These are phyloP conservation scores for Meiosimyza decipiens DNA, from an alignment of 2,888 invertebrate genomes.

Conservation along the genomic window DNA sequence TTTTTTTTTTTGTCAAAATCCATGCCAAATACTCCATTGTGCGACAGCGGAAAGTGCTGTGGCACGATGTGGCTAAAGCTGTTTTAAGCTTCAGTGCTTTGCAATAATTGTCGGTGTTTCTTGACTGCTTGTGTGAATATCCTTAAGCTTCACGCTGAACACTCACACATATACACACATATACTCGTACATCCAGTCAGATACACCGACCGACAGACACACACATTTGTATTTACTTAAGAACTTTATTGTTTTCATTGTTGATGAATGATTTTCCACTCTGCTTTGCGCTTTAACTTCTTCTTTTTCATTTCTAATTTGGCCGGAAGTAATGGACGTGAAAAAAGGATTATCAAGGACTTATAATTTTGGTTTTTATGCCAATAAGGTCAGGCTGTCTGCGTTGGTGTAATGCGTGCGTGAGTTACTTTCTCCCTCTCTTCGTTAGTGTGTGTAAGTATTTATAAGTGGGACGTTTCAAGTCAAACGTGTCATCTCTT, in stretches of 20 bases:
- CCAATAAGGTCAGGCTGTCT: not conserved
- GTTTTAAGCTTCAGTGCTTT: slow-evolving; percentile 34
- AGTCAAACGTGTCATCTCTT: too few species aligned
- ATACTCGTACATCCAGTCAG: not conserved
- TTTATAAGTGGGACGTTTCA: not conserved
- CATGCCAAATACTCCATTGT: too few species aligned
- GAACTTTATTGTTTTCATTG: slow-evolving; percentile 36
- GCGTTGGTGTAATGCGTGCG: not conserved
- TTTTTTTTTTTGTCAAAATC: not conserved
- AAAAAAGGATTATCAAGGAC: slow-evolving; percentile 34
- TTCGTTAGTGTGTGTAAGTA: not conserved
- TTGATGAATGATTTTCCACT: slow-evolving; percentile 34
- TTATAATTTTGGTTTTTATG: not conserved
- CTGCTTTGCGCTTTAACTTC: not conserved
- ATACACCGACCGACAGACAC: slow-evolving; percentile 6
- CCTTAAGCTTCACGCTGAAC: not conserved
- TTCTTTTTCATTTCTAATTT: slow-evolving; percentile 21
- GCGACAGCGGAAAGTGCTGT: too few species aligned
- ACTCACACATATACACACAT: slow-evolving; percentile 8
- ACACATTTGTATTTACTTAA: slow-evolving; percentile 20
- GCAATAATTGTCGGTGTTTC: slow-evolving; percentile 31
- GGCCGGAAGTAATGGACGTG: slow-evolving; percentile 34
- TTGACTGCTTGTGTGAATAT: slow-evolving; percentile 7
- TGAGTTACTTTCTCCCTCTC: not conserved
- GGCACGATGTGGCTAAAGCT: slow-evolving; percentile 12